Percentiles rank a stretch among this genome's conserved stretches.
Evolutionary conservation across 1,140 invertebrate genomes (phyloP).

Genomic region (Sminthurides bifidus): DNA sequence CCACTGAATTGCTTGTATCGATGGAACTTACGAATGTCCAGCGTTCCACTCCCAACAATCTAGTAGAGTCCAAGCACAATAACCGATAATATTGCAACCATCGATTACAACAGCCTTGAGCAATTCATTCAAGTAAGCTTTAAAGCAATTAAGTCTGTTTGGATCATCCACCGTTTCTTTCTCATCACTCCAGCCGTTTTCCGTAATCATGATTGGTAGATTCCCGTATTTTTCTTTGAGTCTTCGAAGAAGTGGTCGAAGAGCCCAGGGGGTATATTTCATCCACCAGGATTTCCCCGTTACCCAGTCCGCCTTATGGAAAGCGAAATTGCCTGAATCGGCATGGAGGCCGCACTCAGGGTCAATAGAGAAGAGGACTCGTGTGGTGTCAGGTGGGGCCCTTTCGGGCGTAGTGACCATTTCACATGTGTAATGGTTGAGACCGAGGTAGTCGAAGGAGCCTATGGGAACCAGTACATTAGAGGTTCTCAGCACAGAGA

Average conservation of each 20-base stretch:
- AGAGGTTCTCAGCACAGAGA: not conserved
- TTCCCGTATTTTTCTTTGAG: conserved; percentile 36
- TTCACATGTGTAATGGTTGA: conserved; percentile 23
- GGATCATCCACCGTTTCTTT: conserved; percentile 35
- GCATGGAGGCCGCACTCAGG: not conserved
- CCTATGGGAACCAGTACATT: not conserved
- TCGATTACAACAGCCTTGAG: conserved; percentile 21
- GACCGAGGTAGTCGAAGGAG: conserved; percentile 15
- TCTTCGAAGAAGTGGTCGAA: conserved; percentile 37
- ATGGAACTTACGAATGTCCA: conserved; percentile 9
- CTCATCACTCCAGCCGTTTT: conserved; percentile 38
- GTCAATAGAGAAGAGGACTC: not conserved
- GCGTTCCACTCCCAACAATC: conserved; percentile 21
- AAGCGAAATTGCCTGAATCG: conserved; percentile 5
- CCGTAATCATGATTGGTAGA: conserved; percentile 37
- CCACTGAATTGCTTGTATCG: not conserved
- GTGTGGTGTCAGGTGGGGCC: not conserved
- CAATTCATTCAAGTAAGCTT: conserved; percentile 34
- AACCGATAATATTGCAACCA: conserved; percentile 20
- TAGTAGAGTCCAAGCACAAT: conserved; percentile 15
- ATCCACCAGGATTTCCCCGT: conserved; percentile 1
- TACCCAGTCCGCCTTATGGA: conserved; percentile 10
- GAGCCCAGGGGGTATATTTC: conserved; percentile 33
- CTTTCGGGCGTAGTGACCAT: not conserved
- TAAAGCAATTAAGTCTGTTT: conserved; percentile 35